Evolutionary conservation across 1,140 invertebrate genomes (phyloP).

Genomic region (Colletes gigas): DNA sequence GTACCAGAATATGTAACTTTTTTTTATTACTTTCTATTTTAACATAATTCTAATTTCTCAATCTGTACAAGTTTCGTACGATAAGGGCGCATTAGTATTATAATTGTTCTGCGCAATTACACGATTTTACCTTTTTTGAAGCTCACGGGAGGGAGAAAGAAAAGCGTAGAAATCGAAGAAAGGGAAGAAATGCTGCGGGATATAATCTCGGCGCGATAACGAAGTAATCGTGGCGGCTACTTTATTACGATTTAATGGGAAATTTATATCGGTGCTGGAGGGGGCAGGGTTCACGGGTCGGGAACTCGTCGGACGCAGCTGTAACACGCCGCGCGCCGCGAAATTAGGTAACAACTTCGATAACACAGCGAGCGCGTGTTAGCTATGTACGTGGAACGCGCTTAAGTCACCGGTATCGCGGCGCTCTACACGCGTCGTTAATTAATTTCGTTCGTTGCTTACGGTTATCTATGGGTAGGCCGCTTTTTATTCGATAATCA

Average conservation of each 20-base stretch:
- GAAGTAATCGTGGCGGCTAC: slow-evolving; percentile 33
- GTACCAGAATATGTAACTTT: too few relatives aligned
- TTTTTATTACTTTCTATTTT: too few relatives aligned
- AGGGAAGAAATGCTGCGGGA: not conserved
- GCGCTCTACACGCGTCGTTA: slow-evolving; percentile 15
- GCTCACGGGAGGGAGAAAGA: not conserved
- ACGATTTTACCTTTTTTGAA: too few relatives aligned
- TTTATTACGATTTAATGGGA: slow-evolving; percentile 34
- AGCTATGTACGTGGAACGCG: not conserved
- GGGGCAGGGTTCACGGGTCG: not conserved
- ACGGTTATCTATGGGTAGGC: not conserved
- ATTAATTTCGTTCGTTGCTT: slow-evolving; percentile 30
- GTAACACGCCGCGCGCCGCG: slow-evolving; percentile 16
- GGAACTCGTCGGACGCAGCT: slow-evolving; percentile 23
- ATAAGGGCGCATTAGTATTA: too few relatives aligned
- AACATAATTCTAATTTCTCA: too few relatives aligned
- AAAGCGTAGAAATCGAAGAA: not conserved
- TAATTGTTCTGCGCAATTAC: too few relatives aligned
- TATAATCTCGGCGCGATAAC: slow-evolving; percentile 47
- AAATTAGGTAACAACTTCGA: slow-evolving; percentile 49
- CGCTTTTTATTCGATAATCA: slow-evolving; percentile 41
- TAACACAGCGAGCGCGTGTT: slow-evolving; percentile 13
- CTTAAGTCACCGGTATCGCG: not conserved
- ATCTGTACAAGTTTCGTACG: too few relatives aligned
- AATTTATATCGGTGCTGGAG: slow-evolving; percentile 30